Conservation (phyloP, 2,797 vertebrate genomes). For the Myripristis murdjan region DNA sequence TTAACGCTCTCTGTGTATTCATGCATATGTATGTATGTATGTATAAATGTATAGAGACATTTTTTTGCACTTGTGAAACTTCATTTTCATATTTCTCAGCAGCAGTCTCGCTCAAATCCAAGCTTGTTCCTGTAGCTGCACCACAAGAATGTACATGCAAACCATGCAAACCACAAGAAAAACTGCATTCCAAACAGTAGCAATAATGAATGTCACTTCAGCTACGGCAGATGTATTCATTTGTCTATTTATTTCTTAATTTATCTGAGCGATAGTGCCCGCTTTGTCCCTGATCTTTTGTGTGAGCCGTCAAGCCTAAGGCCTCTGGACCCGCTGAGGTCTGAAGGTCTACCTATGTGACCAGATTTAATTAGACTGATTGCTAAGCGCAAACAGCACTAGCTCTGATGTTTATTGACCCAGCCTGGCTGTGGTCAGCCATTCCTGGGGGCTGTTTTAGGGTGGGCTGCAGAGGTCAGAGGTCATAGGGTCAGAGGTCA, state of each 20-base stretch:
- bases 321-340: conserved; percentile 3
- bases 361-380: conserved; percentile 59
- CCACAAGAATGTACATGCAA: neutral
- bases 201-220: too few relatives aligned
- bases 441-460: conserved; percentile 53
- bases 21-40: neutral
- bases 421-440: conserved; percentile 48
- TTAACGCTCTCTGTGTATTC: neutral
- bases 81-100: neutral
- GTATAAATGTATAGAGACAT: neutral
- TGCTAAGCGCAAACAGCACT: conserved; percentile 41
- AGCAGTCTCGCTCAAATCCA: neutral
- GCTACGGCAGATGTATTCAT: too few relatives aligned
- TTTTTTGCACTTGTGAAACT: neutral
- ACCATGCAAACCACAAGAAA: too few relatives aligned
- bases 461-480: conserved; percentile 55
- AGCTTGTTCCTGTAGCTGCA: neutral
- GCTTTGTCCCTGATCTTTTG: conserved; percentile 6
- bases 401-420: conserved; percentile 68
- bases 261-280: neutral
- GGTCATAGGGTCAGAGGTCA: conserved; percentile 54
- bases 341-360: conserved; percentile 23
- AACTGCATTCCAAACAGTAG: neutral
- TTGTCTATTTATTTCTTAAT: neutral
- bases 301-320: conserved; percentile 8